Conservation (phyloP, 2,888 invertebrate species). For the Blastobasis adustella region DNA sequence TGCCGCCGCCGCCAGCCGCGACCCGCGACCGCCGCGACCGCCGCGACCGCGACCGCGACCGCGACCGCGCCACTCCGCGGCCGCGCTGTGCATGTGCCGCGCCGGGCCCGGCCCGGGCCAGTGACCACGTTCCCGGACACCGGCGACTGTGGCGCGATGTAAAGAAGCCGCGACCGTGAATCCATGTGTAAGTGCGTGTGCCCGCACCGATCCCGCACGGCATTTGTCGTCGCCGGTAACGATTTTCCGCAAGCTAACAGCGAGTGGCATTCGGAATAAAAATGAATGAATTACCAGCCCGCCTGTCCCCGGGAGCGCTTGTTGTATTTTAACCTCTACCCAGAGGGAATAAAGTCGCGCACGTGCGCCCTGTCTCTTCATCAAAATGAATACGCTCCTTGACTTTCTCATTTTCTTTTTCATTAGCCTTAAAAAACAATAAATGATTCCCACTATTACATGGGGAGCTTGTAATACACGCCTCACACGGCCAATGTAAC, state of each 20-base stretch:
- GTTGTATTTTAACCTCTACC: slow-evolving; percentile 58
- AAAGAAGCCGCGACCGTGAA: slow-evolving; percentile 63
- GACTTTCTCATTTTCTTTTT: slow-evolving; percentile 29
- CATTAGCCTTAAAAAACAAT: slow-evolving; percentile 23
- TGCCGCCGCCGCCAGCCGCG: slow-evolving; percentile 7
- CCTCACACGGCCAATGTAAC: slow-evolving; percentile 40
- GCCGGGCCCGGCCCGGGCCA: slow-evolving; percentile 52
- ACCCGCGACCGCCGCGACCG: slow-evolving; percentile 15
- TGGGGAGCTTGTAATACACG: slow-evolving; percentile 5
- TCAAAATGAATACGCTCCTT: slow-evolving; percentile 36
- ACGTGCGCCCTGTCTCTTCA: slow-evolving; percentile 52
- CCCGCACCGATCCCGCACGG: slow-evolving; percentile 44
- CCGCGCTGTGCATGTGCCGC: slow-evolving; percentile 1
- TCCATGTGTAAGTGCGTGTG: slow-evolving; percentile 69
- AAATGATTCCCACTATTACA: slow-evolving; percentile 10
- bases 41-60: slow-evolving; percentile 24
- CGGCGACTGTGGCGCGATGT: slow-evolving; percentile 80
- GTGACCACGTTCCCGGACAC: slow-evolving; percentile 78
- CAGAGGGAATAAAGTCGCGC: slow-evolving; percentile 46
- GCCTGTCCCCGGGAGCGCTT: slow-evolving; percentile 27
- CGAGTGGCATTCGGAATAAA: slow-evolving; percentile 46
- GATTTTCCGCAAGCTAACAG: slow-evolving; percentile 48
- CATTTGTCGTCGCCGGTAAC: slow-evolving; percentile 44
- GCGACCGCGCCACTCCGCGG: slow-evolving; percentile 16
- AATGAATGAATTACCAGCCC: slow-evolving; percentile 56